Base-by-base conservation (phyloP, 2,888 invertebrate genomes). In the Vannuccia rotundouncinata region DNA sequence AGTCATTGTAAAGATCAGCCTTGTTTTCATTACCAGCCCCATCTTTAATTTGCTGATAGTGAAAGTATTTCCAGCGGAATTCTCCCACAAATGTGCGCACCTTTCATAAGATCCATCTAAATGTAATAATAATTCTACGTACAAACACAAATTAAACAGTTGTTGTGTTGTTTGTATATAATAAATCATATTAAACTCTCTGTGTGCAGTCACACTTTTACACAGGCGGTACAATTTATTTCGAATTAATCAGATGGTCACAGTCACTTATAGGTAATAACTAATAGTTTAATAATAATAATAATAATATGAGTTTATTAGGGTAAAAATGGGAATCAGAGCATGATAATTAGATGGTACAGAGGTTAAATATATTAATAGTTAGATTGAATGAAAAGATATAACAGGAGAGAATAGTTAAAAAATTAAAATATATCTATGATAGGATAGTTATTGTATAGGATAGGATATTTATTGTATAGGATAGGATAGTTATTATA, bases 231-330 rank as follows among this genome's bases (percentile, higher is more conserved):
- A n/a, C n/a, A n/a, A n/a, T n/a, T n/a, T n/a, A n/a, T n/a, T n/a
- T n/a, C n/a, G n/a, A n/a, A n/a, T n/a, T n/a, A n/a, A n/a, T n/a
- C n/a, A n/a, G n/a, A n/a, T n/a, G n/a, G n/a, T n/a, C n/a, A n/a
- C n/a, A n/a, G n/a, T n/a, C n/a, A n/a, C n/a, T n/a, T n/a, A n/a
- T n/a, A n/a, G n/a, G n/a, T n/a, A n/a, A n/a, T n/a, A n/a, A n/a
- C n/a, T n/a, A n/a, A 22, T 66, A 66, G 13, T 66, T 13, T 5
- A 66, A 66, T 22, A 27, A 66, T 66, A 66, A 66, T 66, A 66
- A 66, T 66, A 66, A 66, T 66, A 66, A 66, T 66, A 66, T 22
- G 66, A 17, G 10, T 66, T 66, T 66, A 66, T 66, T 13, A 66
- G 5, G 66, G 17, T 22, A 66, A 66, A 66, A 66, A 66, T 66